These are phyloP conservation scores for Rhopalosiphum nymphaeae DNA, from an alignment of 2,888 invertebrate genomes.

Conservation along the genomic window DNA sequence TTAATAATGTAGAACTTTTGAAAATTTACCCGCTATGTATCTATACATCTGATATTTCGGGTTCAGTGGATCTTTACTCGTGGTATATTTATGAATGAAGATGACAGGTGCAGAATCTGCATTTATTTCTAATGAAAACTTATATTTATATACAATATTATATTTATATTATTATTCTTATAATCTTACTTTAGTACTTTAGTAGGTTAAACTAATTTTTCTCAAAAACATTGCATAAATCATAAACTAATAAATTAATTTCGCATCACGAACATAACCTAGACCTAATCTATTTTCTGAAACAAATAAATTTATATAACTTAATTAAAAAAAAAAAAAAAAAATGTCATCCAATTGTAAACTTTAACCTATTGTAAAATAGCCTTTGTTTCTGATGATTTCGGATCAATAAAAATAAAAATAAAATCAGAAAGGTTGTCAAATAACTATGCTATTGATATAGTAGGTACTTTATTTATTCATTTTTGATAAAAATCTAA, in stretches of 20 bases:
- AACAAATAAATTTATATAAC: too few relatives aligned
- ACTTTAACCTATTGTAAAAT: too few relatives aligned
- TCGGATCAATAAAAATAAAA: neutral
- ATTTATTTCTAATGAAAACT: neutral
- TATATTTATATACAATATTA: neutral
- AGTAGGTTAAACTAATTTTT: neutral
- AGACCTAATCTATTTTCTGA: too few relatives aligned
- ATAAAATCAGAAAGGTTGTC: neutral
- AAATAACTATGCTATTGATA: neutral
- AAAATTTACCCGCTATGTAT: too few relatives aligned
- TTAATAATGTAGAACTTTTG: too few relatives aligned
- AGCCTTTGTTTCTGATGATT: too few relatives aligned
- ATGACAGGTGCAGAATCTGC: neutral
- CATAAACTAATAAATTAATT: neutral
- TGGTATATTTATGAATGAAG: neutral
- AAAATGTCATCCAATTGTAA: too few relatives aligned
- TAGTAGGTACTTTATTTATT: neutral
- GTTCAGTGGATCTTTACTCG: neutral
- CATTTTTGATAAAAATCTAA: neutral
- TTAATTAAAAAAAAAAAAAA: too few relatives aligned
- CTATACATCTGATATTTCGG: too few relatives aligned
- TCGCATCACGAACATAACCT: too few relatives aligned
- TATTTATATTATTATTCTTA: too few relatives aligned
- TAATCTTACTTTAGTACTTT: neutral
- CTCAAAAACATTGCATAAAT: neutral